phyloP scores from a whole-genome alignment of 2,888 invertebrate genomes.

The Drosophila barbarae region DNA sequence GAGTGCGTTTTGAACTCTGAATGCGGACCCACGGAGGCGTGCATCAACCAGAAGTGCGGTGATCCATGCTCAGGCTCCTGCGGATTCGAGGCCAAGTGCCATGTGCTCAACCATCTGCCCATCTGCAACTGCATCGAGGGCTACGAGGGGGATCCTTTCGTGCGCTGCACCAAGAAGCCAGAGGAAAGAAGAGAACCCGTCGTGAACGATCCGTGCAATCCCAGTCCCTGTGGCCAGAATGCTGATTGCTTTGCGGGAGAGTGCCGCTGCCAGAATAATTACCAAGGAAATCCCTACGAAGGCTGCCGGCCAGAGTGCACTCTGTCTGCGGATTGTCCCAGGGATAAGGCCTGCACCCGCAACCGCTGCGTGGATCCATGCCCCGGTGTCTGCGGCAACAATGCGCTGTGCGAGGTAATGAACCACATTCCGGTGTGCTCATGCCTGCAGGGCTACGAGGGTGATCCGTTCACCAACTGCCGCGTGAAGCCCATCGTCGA shows the following conservation, averaged over 20 bases:
- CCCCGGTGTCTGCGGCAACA: conserved; percentile 87
- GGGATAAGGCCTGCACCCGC: conserved; percentile 87
- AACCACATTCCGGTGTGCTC: conserved; percentile 90
- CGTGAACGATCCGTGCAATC: conserved; percentile 86
- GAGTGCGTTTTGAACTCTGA: conserved; percentile 90
- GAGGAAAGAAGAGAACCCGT: conserved; percentile 76
- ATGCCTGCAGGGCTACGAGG: conserved; percentile 88
- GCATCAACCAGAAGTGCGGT: conserved; percentile 88
- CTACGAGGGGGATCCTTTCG: conserved; percentile 83
- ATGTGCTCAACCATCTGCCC: conserved; percentile 86
- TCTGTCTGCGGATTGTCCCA: conserved; percentile 89
- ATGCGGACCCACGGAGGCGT: conserved; percentile 88
- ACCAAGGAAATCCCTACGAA: conserved; percentile 87
- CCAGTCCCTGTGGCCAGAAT: conserved; percentile 92
- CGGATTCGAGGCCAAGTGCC: conserved; percentile 87
- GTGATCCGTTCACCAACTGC: conserved; percentile 86
- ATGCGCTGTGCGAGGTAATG: conserved; percentile 88
- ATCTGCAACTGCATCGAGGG: conserved; percentile 87
- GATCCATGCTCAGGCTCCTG: conserved; percentile 92
- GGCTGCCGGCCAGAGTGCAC: conserved; percentile 89
- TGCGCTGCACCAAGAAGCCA: conserved; percentile 84
- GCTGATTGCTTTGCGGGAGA: conserved; percentile 90
- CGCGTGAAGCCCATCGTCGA: conserved; percentile 83
- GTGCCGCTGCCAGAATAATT: conserved; percentile 90
- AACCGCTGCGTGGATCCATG: conserved; percentile 88